Evolutionary conservation across 2,888 invertebrate species (phyloP).

Genomic region (Andrena flavipes): DNA sequence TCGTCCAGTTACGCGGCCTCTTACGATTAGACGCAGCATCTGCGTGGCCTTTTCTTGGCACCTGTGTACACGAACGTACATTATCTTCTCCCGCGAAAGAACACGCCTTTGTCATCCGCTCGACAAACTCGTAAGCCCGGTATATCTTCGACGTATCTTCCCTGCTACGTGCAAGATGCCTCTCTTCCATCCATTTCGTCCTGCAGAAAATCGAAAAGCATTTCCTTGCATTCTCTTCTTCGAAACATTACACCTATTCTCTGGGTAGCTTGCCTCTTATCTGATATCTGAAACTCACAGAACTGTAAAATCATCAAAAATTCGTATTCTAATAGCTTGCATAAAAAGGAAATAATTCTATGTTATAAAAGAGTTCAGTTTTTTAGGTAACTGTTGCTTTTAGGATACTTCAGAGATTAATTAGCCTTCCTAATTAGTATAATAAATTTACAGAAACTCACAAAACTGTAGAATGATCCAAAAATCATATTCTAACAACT

Average conservation of each 20-base stretch:
- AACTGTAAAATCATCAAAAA: no score
- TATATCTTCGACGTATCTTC: constrained; percentile 61
- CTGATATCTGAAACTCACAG: no score
- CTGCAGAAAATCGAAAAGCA: no score
- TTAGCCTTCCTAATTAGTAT: no score
- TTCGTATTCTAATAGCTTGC: no score
- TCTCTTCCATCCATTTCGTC: constrained; percentile 17
- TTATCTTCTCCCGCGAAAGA: constrained; percentile 78
- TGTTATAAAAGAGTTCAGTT: no score
- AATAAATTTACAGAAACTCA: no score
- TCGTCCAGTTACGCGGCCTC: constrained; percentile 40
- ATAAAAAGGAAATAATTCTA: no score
- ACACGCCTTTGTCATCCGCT: constrained; percentile 80
- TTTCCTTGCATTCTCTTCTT: not conserved
- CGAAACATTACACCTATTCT: not conserved
- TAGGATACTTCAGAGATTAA: no score
- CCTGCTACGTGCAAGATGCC: constrained; percentile 35
- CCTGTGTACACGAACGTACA: constrained; percentile 82
- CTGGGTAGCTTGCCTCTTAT: not conserved
- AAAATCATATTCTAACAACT: no score
- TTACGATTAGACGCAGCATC: constrained; percentile 80
- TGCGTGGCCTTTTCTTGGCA: constrained; percentile 79
- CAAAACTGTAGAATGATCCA: no score
- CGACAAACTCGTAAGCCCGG: constrained; percentile 67
- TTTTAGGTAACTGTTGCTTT: no score